Percentiles rank a stretch among this genome's conserved stretches.
phyloP scores from a whole-genome alignment of 2,888 invertebrate genomes.

The Agrypnus murinus region DNA sequence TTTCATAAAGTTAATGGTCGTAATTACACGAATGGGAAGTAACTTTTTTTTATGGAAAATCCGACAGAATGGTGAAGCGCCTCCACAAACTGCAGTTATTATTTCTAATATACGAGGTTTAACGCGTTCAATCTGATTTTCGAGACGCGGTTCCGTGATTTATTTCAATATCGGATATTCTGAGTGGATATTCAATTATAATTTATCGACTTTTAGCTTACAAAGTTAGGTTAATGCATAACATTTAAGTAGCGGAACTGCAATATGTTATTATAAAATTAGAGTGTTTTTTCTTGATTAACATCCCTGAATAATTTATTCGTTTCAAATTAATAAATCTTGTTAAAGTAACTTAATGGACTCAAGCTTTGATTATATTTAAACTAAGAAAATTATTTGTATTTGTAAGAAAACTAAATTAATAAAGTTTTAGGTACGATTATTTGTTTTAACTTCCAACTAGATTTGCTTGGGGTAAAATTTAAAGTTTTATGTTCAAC shows the following conservation, averaged over 20 bases:
- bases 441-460: slow-evolving; percentile 38
- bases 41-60: slow-evolving; percentile 25
- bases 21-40: slow-evolving; percentile 28
- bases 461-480: slow-evolving; percentile 29
- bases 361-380: slow-evolving; percentile 1
- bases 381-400: slow-evolving; percentile 29
- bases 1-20: slow-evolving; percentile 27
- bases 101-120: slow-evolving; percentile 40
- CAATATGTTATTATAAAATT: not conserved
- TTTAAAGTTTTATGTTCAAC: slow-evolving; percentile 36
- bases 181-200: slow-evolving; percentile 38
- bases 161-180: slow-evolving; percentile 36
- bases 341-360: no score
- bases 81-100: slow-evolving; percentile 38
- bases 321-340: no score
- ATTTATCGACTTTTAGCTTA: slow-evolving; percentile 36
- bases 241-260: slow-evolving; percentile 7
- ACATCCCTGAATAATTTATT: no score
- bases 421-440: slow-evolving; percentile 33
- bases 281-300: no score
- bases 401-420: slow-evolving; percentile 33
- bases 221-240: slow-evolving; percentile 11
- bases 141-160: slow-evolving; percentile 33
- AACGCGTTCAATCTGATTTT: slow-evolving; percentile 38
- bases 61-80: slow-evolving; percentile 13